Evolutionary conservation across 2,113 vertebrate genomes (phyloP).

Genomic region (Toxostoma redivivum): DNA sequence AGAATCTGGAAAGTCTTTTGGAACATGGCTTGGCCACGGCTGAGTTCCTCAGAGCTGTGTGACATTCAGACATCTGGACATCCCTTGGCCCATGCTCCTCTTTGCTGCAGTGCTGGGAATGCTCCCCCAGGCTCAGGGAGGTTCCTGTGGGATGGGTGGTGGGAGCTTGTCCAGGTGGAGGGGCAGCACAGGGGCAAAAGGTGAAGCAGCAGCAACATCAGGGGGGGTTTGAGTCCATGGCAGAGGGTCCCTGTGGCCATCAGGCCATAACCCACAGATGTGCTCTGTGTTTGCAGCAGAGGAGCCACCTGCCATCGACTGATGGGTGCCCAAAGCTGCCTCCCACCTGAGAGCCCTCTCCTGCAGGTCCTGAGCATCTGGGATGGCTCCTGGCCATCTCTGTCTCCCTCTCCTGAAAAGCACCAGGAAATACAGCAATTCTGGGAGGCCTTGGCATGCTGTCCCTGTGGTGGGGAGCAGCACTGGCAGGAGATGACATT

Average conservation of each 20-base stretch:
- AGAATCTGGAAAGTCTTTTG: rapidly evolving
- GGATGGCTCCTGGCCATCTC: not conserved
- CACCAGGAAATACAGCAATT: not conserved
- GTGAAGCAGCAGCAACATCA: not conserved
- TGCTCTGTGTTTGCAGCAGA: not conserved
- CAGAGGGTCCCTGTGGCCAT: not conserved
- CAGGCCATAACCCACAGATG: not conserved
- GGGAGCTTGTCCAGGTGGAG: not conserved
- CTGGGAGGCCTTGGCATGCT: not conserved
- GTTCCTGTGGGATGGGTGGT: not conserved
- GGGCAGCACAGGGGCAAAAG: not conserved
- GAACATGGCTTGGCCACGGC: not conserved
- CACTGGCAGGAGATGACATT: rapidly evolving
- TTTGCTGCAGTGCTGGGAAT: not conserved
- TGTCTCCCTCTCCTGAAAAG: not conserved
- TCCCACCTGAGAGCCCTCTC: not conserved
- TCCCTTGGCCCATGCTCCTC: not conserved
- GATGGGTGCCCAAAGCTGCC: not conserved
- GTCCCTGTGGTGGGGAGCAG: not conserved
- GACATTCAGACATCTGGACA: rapidly evolving
- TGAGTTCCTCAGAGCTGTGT: not conserved
- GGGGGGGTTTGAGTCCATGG: not conserved
- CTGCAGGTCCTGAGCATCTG: not conserved
- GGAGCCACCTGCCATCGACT: not conserved
- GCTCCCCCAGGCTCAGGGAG: not conserved